Conservation (phyloP, 2,888 invertebrate genomes). For the Glaucopsyche alexis region DNA sequence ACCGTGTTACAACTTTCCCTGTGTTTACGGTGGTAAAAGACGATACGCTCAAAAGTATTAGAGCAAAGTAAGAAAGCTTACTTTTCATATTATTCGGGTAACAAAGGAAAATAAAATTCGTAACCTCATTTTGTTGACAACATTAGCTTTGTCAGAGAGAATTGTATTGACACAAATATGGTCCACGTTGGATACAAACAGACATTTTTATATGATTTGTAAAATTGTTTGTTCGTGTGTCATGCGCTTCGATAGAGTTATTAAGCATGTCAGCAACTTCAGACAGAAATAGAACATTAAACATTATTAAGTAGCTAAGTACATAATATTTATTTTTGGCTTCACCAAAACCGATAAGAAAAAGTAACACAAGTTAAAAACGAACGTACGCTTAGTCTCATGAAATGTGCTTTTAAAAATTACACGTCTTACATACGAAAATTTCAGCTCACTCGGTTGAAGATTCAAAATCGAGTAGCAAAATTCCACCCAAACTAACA, state of each 20-base stretch:
- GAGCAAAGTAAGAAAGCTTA: neutral
- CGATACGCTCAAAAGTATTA: neutral
- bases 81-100: conserved; percentile 16
- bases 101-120: conserved; percentile 16
- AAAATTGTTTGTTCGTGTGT: conserved; percentile 1
- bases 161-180: conserved; percentile 79
- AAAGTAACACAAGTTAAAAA: neutral
- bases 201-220: conserved; percentile 68
- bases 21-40: neutral
- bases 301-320: neutral
- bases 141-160: conserved; percentile 73
- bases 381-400: too few relatives aligned
- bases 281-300: neutral
- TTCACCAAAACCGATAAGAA: neutral
- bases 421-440: too few relatives aligned
- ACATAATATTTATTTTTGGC: neutral
- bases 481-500: too few relatives aligned
- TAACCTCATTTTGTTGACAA: conserved; percentile 67
- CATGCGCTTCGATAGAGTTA: neutral
- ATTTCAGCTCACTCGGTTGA: too few relatives aligned
- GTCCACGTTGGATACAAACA: conserved; percentile 69
- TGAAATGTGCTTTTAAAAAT: too few relatives aligned
- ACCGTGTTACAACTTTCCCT: neutral
- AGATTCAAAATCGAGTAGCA: too few relatives aligned
- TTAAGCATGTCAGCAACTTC: neutral